phyloP scores from a whole-genome alignment of 1,140 invertebrate genomes.

The Zaprionus taronus region DNA sequence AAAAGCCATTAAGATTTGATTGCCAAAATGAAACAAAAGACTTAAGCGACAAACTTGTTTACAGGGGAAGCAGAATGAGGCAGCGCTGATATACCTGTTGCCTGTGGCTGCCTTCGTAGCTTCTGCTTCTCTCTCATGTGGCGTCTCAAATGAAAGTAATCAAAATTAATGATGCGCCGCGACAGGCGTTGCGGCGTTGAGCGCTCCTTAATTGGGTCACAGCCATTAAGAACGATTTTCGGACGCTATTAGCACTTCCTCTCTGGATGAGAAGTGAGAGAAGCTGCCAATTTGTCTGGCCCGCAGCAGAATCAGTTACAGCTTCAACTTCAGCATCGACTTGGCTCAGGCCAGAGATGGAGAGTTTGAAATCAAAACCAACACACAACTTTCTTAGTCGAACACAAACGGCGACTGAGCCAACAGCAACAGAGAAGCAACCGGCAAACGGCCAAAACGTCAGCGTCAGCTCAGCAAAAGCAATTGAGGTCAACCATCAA shows the following conservation, averaged over 20 bases:
- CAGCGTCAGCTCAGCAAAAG: constrained; percentile 68
- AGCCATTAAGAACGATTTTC: constrained; percentile 78
- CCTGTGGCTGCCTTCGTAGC: neutral
- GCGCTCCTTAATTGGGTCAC: constrained; percentile 72
- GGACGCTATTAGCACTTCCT: constrained; percentile 82
- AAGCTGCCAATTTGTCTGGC: constrained; percentile 77
- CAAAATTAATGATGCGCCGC: constrained; percentile 70
- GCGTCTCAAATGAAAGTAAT: constrained; percentile 79
- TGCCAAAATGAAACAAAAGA: constrained; percentile 70
- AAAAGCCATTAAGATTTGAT: constrained; percentile 53
- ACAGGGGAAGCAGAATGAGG: constrained; percentile 19
- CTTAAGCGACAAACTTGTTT: constrained; percentile 67
- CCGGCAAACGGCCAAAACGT: constrained; percentile 67
- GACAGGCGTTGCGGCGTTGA: constrained; percentile 54
- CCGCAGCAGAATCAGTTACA: constrained; percentile 49
- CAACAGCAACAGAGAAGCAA: constrained; percentile 26
- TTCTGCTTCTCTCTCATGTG: constrained; percentile 19
- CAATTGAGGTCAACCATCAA: constrained; percentile 81
- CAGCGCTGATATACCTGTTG: neutral
- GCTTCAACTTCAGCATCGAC: constrained; percentile 10
- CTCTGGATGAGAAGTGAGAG: constrained; percentile 38
- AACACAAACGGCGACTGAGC: constrained; percentile 33
- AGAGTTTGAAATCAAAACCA: constrained; percentile 33
- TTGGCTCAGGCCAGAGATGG: constrained; percentile 39
- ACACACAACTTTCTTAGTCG: constrained; percentile 70